Base-by-base conservation (phyloP, 2,797 vertebrate genomes). In the Gadopsis marmoratus region DNA sequence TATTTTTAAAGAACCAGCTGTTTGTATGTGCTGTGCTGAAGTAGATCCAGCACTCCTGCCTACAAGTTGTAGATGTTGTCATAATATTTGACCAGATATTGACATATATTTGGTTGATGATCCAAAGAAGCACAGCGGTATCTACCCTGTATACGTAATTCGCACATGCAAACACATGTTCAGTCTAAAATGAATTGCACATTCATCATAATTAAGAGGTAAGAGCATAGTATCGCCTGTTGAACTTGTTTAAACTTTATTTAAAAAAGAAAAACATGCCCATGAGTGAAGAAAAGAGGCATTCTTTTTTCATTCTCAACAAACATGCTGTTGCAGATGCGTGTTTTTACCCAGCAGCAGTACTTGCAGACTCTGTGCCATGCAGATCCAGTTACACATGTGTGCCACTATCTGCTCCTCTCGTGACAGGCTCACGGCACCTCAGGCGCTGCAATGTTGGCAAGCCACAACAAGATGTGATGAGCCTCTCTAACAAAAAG, bases 401-500 rank as follows among this genome's bases (percentile, higher is more conserved):
- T 2, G 58, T 85, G 63, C 71, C 51, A 60, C 70, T 60, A 81
- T 70, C 60, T 78, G 78, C 81, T 59, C 78, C 76, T 89, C 74
- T 87, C 83, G 78, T 92, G 88, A 93, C 89, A 89, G 87, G 65
- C 81, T 86, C 56, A 21, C 23, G 41, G 81, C 85, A 80, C 89
- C 88, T 84, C 82, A 53, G 91, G 91, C 86, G 21, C 76, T 86
- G 79, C 70, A 23, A 45, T 84, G 82, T 66, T 87, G 87, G 91
- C 91, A 87, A 88, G 90, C 88, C 84, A 76, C 82, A 84, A 91
- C 92, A 90, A 81, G 89, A 91, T 62, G 61, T 78, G 83, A 93
- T 93, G 91, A 94, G 90, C 89, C 89, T 85, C 74, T 83, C 80
- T 5, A n/a, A 79, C 68, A 90, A 86, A 93, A 93, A 92, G 72